A percentile compares a stretch with the other conserved stretches of the same genome.
Conservation (phyloP, 2,113 vertebrate species). For the Forbesichthys agassizii region DNA sequence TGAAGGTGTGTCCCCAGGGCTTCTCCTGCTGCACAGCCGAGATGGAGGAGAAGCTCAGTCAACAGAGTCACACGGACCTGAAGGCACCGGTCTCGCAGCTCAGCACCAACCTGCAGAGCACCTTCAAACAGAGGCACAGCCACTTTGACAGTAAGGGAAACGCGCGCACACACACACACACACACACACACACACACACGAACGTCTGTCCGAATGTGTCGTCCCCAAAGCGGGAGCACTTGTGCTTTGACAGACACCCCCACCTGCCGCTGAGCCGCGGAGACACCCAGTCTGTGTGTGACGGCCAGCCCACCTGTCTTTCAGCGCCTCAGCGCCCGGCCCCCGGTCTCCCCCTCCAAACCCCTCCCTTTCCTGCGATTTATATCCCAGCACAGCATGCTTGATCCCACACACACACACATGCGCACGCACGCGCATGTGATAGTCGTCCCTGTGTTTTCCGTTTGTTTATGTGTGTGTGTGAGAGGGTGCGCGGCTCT, state of each 20-base stretch:
- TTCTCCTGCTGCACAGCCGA: conserved; percentile 96
- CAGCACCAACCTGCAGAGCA: conserved; percentile 84
- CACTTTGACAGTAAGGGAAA: conserved; percentile 85
- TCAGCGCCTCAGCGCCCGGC: conserved; percentile 50
- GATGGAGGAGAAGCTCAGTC: conserved; percentile 96
- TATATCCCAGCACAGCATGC: conserved; percentile 55
- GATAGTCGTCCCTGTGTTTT: too few species aligned
- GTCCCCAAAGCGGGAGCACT: neutral
- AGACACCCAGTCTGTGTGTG: conserved; percentile 65
- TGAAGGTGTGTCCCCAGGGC: conserved; percentile 93
- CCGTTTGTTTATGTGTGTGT: too few species aligned
- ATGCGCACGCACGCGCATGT: conserved; percentile 11
- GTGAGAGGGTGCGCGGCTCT: too few species aligned
- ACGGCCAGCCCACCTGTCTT: conserved; percentile 72
- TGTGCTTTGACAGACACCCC: conserved; percentile 66
- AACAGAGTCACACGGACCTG: conserved; percentile 91
- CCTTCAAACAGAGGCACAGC: conserved; percentile 88
- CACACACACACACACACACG: conserved; percentile 12
- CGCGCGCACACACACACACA: neutral
- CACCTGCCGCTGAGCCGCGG: conserved; percentile 61
- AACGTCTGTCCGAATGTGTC: neutral
- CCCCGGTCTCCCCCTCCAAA: conserved; percentile 17
- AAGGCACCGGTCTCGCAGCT: conserved; percentile 84
- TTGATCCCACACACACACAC: conserved; percentile 7
- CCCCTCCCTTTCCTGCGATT: conserved; percentile 44